phyloP scores from a whole-genome alignment of 1,140 invertebrate species.

The Brachionus asplanchnoidis region DNA sequence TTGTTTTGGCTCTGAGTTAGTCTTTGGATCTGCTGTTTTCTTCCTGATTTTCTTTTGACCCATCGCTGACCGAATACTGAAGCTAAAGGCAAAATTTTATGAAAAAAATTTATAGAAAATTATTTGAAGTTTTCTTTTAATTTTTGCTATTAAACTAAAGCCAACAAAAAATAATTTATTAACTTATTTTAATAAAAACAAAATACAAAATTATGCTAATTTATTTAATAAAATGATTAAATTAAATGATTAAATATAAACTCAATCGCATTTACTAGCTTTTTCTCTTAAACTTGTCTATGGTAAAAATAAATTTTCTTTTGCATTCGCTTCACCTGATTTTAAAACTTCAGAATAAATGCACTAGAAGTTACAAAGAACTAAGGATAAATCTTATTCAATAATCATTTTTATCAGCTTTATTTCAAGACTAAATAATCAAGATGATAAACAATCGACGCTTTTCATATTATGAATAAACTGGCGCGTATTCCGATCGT shows the following conservation, averaged over 20 bases:
- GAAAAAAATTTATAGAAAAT: too few species aligned
- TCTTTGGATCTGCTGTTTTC: not conserved
- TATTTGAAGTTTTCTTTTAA: not conserved
- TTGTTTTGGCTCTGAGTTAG: not conserved
- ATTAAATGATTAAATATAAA: not conserved
- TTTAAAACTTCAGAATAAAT: not conserved
- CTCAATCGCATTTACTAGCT: not conserved
- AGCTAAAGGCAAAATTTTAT: too few species aligned
- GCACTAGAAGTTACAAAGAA: not conserved
- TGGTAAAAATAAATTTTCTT: not conserved
- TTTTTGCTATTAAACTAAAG: not conserved
- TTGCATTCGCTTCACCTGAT: not conserved
- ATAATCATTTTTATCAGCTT: not conserved
- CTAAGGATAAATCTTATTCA: not conserved
- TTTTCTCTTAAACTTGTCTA: not conserved
- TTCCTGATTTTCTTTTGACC: not conserved
- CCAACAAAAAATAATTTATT: constrained; percentile 6
- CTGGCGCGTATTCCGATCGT: not conserved
- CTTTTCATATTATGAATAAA: not conserved
- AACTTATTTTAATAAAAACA: not conserved
- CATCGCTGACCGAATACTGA: not conserved
- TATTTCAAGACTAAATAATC: not conserved
- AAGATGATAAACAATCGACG: not conserved
- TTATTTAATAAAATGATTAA: not conserved
- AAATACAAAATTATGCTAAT: not conserved